Evolutionary conservation across 2,797 vertebrate genomes (phyloP).

Genomic region (Champsocephalus esox): DNA sequence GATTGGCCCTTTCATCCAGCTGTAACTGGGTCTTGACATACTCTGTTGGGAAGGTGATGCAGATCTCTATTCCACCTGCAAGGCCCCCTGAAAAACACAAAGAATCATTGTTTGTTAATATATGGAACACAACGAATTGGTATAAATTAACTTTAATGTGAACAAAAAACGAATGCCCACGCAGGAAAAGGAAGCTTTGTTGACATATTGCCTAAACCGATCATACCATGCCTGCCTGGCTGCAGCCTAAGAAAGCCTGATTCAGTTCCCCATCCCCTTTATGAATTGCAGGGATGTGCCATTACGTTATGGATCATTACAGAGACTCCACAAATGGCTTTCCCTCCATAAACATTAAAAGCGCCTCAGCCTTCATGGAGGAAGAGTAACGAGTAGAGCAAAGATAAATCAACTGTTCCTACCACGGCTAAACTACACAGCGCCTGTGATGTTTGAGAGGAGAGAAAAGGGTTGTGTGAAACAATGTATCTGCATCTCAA

Average conservation of each 20-base stretch:
- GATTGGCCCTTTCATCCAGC: slow-evolving; percentile 92
- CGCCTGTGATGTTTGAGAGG: slow-evolving; percentile 6
- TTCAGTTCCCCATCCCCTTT: slow-evolving; percentile 5
- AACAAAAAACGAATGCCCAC: not conserved
- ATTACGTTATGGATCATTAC: slow-evolving; percentile 70
- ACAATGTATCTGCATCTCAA: not conserved
- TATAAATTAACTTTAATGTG: not conserved
- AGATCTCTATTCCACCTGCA: slow-evolving; percentile 97
- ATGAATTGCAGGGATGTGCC: slow-evolving; percentile 52
- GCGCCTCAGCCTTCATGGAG: slow-evolving; percentile 34
- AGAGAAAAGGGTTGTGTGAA: not conserved
- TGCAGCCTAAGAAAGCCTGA: slow-evolving; percentile 22
- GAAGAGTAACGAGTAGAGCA: slow-evolving; percentile 50
- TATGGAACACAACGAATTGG: not conserved
- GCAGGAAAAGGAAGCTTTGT: not conserved
- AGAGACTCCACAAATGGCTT: slow-evolving; percentile 63
- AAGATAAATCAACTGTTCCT: slow-evolving; percentile 51
- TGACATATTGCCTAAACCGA: slow-evolving; percentile 4
- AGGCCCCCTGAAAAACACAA: slow-evolving; percentile 87
- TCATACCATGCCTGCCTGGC: not conserved
- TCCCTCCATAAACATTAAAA: slow-evolving; percentile 71
- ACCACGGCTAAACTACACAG: slow-evolving; percentile 11
- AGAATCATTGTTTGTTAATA: slow-evolving; percentile 13
- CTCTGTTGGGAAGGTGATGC: slow-evolving; percentile 97
- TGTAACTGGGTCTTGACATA: slow-evolving; percentile 97